Evolutionary conservation across 2,888 invertebrate species (phyloP).

Genomic region (Eupithecia subfuscata): DNA sequence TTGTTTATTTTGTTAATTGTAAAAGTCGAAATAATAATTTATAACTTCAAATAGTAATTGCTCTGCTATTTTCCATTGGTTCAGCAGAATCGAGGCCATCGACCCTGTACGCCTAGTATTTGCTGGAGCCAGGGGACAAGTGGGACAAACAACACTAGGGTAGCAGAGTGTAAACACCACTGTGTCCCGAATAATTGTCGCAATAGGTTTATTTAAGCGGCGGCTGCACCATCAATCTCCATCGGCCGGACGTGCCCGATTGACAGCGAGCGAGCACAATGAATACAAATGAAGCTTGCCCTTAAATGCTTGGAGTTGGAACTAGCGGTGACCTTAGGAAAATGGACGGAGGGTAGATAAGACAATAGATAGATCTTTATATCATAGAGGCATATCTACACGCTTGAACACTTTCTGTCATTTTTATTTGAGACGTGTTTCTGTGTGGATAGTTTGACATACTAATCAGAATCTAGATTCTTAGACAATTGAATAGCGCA

Average conservation of each 20-base stretch:
- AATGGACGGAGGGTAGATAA: not conserved
- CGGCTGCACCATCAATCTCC: slow-evolving; percentile 61
- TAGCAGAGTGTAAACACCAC: slow-evolving; percentile 36
- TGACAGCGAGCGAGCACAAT: slow-evolving; percentile 59
- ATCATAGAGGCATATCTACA: not conserved
- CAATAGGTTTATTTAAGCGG: slow-evolving; percentile 55
- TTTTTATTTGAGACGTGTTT: not conserved
- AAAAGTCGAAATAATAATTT: too few species aligned
- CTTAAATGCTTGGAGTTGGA: slow-evolving; percentile 47
- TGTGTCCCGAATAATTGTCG: slow-evolving; percentile 49
- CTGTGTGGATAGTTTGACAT: too few species aligned
- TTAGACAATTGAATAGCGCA: not conserved
- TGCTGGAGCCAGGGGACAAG: not conserved
- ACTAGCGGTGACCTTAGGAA: slow-evolving; percentile 5
- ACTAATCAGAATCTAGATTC: too few species aligned
- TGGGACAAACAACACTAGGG: slow-evolving; percentile 3
- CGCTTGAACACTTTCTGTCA: not conserved
- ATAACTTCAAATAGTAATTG: not conserved
- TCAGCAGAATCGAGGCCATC: not conserved
- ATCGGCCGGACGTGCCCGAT: slow-evolving; percentile 58
- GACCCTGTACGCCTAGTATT: not conserved
- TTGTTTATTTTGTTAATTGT: too few species aligned
- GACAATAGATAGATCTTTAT: not conserved
- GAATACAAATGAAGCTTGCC: slow-evolving; percentile 62
- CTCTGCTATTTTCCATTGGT: not conserved